A percentile compares a stretch with the other conserved stretches of the same genome.
Conservation (phyloP, 2,113 vertebrate genomes). For the Grammomys surdaster region DNA sequence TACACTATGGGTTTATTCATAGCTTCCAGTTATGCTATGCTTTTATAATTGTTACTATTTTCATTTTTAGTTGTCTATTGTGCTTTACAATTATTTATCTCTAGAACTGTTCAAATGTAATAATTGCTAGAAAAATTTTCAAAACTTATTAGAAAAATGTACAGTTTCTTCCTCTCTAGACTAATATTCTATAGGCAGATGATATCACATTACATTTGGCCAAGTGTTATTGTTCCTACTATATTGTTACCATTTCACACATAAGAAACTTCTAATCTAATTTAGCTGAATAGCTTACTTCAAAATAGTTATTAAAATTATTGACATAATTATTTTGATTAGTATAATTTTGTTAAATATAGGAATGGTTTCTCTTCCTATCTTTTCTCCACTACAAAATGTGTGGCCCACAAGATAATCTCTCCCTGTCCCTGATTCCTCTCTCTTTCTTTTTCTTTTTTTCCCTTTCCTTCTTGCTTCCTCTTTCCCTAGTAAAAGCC, state of each 20-base stretch:
- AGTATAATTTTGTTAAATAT: background rate
- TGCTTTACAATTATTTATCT: background rate
- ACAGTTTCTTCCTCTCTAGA: background rate
- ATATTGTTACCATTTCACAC: background rate
- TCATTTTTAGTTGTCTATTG: background rate
- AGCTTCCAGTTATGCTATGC: background rate
- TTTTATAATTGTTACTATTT: background rate
- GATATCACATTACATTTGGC: background rate
- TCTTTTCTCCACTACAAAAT: background rate
- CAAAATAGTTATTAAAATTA: background rate
- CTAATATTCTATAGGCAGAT: background rate
- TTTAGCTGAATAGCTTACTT: background rate
- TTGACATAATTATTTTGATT: background rate
- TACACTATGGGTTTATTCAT: background rate
- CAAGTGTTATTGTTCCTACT: background rate
- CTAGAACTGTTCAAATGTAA: background rate
- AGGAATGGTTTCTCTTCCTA: background rate
- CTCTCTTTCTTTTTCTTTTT: background rate
- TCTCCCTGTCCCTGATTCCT: background rate
- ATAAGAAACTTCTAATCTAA: background rate
- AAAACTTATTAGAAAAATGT: background rate
- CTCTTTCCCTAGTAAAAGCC: background rate
- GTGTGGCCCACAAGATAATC: background rate
- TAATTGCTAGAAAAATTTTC: background rate
- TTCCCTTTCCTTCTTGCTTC: background rate